Percentiles rank a stretch among this genome's conserved stretches.
phyloP scores from a whole-genome alignment of 2,113 vertebrate genomes.

The Tragelaphus scriptus region DNA sequence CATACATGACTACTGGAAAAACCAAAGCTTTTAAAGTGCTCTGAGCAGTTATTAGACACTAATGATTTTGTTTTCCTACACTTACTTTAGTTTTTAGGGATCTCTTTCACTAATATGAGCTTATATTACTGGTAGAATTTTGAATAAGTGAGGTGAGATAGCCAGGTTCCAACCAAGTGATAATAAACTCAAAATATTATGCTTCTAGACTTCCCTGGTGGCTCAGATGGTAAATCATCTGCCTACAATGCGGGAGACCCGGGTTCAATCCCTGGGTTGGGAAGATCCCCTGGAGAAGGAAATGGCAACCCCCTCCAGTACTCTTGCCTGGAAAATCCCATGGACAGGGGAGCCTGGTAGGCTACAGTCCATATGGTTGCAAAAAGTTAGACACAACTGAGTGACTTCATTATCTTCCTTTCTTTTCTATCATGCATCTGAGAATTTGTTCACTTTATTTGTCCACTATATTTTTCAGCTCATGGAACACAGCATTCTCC shows the following conservation, averaged over 20 bases:
- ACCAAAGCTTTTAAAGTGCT: background rate
- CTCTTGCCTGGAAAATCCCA: background rate
- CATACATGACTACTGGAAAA: background rate
- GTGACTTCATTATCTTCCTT: background rate
- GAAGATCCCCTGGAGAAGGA: background rate
- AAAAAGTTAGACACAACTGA: background rate
- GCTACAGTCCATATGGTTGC: background rate
- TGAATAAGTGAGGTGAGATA: background rate
- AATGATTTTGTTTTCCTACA: background rate
- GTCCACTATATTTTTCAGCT: background rate
- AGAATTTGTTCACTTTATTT: background rate
- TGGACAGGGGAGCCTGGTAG: background rate
- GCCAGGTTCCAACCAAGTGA: background rate
- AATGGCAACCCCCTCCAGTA: background rate
- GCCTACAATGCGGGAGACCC: accelerated
- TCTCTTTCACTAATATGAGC: background rate
- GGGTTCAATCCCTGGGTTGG: background rate
- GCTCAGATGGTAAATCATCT: background rate
- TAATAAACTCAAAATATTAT: background rate
- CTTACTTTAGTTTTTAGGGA: background rate
- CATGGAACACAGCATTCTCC: background rate
- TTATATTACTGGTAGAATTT: background rate
- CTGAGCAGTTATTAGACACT: background rate
- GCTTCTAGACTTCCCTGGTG: background rate
- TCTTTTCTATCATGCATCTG: background rate